Conservation (phyloP, 1,140 invertebrate genomes). For the Apolygus lucorum region DNA sequence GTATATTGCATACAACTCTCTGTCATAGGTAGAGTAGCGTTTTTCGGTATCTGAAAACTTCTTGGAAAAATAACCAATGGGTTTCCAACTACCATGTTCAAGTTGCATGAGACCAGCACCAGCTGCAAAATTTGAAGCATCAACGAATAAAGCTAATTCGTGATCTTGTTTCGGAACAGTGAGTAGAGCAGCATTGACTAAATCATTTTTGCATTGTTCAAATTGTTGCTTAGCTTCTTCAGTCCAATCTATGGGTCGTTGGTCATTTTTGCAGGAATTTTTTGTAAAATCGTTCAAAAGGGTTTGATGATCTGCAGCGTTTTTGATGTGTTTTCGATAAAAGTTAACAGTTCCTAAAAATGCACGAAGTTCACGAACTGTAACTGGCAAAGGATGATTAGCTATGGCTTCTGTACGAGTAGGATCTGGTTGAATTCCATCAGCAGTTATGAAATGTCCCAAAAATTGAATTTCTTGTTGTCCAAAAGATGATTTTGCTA, state of each 20-base stretch:
- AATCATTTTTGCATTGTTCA: background rate
- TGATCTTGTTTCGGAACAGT: constrained; percentile 30
- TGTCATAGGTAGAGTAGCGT: constrained; percentile 35
- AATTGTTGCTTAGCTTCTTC: background rate
- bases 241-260: background rate
- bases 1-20: constrained; percentile 35
- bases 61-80: constrained; percentile 34
- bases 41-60: constrained; percentile 29
- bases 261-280: constrained; percentile 34
- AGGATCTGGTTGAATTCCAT: no score
- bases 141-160: constrained; percentile 28
- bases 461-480: no score
- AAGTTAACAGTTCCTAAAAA: no score
- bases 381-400: no score
- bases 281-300: no score
- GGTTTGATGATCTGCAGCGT: constrained; percentile 37
- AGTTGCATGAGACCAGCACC: constrained; percentile 29
- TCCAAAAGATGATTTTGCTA: no score
- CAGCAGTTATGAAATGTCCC: no score
- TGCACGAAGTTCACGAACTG: no score
- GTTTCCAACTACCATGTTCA: constrained; percentile 19
- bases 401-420: no score
- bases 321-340: constrained; percentile 38
- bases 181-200: background rate
- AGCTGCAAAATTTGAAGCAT: constrained; percentile 34